A percentile compares a stretch with the other conserved stretches of the same genome.
These are phyloP conservation scores for Podabrus alpinus DNA, from an alignment of 2,888 invertebrate genomes.

Conservation along the genomic window DNA sequence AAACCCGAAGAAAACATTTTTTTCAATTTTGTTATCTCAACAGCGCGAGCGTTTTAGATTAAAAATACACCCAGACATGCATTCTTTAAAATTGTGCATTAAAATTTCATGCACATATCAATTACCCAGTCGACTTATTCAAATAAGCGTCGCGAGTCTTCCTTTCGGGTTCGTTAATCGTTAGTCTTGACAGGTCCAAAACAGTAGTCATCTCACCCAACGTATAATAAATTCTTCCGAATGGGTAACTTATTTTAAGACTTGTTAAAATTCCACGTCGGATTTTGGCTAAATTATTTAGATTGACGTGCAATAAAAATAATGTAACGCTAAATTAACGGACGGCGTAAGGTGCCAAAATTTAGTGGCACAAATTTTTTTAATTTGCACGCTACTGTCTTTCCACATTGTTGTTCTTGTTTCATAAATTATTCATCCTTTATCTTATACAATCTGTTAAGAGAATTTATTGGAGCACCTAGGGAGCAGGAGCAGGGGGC, in stretches of 20 bases:
- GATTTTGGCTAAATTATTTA: not conserved
- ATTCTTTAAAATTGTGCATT: not conserved
- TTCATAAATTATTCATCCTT: not conserved
- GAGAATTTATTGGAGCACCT: not conserved
- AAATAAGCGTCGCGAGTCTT: not conserved
- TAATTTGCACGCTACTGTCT: not conserved
- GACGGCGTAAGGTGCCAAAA: not conserved
- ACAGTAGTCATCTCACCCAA: not conserved
- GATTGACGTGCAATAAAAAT: not conserved
- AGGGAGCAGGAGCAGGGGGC: not conserved
- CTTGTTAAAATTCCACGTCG: slow-evolving; percentile 1
- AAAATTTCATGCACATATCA: not conserved
- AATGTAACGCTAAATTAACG: not conserved
- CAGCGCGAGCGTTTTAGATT: not conserved
- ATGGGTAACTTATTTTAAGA: not conserved
- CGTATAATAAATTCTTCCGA: not conserved
- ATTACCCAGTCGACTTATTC: not conserved
- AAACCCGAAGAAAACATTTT: not conserved
- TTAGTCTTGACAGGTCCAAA: not conserved
- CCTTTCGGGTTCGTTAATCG: slow-evolving; percentile 1
- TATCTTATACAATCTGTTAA: not conserved
- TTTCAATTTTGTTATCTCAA: not conserved
- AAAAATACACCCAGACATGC: not conserved
- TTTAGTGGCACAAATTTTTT: not conserved
- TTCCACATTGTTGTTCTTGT: not conserved